phyloP scores from a whole-genome alignment of 2,888 invertebrate species.

The Scaptomyza polygonia region DNA sequence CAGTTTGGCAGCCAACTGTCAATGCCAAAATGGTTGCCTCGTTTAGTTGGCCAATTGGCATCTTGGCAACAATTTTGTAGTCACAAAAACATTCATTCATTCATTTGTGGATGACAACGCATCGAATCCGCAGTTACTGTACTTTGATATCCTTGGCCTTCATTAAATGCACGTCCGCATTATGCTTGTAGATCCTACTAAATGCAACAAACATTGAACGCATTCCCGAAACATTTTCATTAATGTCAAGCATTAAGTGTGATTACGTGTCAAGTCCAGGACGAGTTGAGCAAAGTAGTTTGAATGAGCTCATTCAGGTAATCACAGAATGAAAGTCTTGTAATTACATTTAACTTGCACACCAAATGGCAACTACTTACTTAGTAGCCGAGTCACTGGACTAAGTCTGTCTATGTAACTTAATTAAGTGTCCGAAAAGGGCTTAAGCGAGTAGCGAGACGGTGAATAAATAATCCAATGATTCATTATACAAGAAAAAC shows the following conservation, averaged over 20 bases:
- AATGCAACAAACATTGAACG: constrained; percentile 17
- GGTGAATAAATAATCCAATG: background rate
- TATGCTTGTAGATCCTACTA: background rate
- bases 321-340: too few species aligned
- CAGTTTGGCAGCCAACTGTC: too few species aligned
- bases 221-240: too few species aligned
- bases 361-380: background rate
- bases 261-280: constrained; percentile 42
- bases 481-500: too few species aligned
- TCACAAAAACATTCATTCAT: background rate
- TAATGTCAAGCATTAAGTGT: constrained; percentile 54
- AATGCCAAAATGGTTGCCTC: constrained; percentile 48
- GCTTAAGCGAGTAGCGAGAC: background rate
- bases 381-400: background rate
- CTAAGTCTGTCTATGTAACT: constrained; percentile 13
- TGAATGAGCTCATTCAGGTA: constrained; percentile 10
- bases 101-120: constrained; percentile 2
- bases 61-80: constrained; percentile 27
- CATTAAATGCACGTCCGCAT: constrained; percentile 28
- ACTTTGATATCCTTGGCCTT: constrained; percentile 46
- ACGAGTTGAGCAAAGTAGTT: background rate
- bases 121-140: constrained; percentile 40
- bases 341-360: constrained; percentile 26
- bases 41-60: background rate
- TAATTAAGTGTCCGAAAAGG: too few species aligned